phyloP scores from a whole-genome alignment of 2,113 vertebrate species.

The Daubentonia madagascariensis region DNA sequence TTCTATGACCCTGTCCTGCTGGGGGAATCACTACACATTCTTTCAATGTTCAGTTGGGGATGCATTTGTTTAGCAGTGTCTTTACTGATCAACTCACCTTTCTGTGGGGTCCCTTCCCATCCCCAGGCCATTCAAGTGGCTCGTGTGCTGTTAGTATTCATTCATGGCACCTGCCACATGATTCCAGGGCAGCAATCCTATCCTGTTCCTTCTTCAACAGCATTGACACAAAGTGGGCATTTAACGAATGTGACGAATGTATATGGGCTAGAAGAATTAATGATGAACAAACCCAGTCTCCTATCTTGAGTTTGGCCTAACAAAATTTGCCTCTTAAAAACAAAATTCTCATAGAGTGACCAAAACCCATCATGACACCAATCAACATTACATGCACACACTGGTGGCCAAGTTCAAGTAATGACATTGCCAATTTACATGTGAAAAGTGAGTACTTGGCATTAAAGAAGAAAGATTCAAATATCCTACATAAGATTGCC shows the following conservation, averaged over 20 bases:
- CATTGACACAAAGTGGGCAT: not conserved
- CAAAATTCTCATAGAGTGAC: conserved; percentile 22
- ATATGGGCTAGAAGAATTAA: not conserved
- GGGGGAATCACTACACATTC: not conserved
- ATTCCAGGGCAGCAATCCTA: not conserved
- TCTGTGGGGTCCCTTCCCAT: not conserved
- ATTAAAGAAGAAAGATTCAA: conserved; percentile 41
- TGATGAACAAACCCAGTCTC: not conserved
- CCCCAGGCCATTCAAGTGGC: not conserved
- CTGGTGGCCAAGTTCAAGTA: conserved; percentile 34
- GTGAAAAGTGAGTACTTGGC: conserved; percentile 44
- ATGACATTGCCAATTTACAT: conserved; percentile 43
- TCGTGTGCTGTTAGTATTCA: not conserved
- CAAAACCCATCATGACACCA: conserved; percentile 20
- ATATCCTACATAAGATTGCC: not conserved
- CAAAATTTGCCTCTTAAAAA: conserved; percentile 37
- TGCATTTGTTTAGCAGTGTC: not conserved
- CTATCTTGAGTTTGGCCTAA: not conserved
- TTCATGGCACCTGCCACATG: not conserved
- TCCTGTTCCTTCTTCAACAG: not conserved
- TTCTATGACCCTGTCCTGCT: not conserved
- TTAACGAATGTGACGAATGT: not conserved
- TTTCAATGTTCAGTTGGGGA: not conserved
- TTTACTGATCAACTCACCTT: not conserved
- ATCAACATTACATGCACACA: not conserved